These are phyloP conservation scores for Rhaphigaster nebulosa DNA, from an alignment of 2,888 invertebrate species.

Conservation along the genomic window DNA sequence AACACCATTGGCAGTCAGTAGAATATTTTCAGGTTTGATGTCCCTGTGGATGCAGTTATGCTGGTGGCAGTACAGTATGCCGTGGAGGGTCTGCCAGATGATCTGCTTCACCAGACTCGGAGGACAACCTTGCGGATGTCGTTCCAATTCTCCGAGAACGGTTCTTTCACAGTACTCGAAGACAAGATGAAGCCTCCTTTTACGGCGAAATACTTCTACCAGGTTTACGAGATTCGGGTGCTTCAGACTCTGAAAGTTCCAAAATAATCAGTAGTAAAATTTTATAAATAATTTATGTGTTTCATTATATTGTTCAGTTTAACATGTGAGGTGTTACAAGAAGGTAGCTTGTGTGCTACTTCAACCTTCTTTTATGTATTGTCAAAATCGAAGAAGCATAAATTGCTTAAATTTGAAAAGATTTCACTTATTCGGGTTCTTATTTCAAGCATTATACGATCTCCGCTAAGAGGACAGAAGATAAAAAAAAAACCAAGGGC, in stretches of 20 bases:
- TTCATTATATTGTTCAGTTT: too few relatives aligned
- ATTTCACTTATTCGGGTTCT: too few relatives aligned
- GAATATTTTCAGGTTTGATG: conserved; percentile 98
- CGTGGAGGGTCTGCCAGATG: conserved; percentile 94
- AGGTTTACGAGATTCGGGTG: conserved; percentile 98
- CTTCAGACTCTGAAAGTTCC: conserved; percentile 88
- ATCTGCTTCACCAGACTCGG: conserved; percentile 92
- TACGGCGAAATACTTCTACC: conserved; percentile 96
- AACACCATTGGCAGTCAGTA: conserved; percentile 91
- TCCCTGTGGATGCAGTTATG: conserved; percentile 97
- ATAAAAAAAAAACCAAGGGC: too few relatives aligned
- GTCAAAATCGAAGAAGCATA: too few relatives aligned
- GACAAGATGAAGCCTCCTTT: conserved; percentile 95
- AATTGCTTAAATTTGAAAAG: too few relatives aligned
- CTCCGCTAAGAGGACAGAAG: too few relatives aligned
- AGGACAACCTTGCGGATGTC: conserved; percentile 92
- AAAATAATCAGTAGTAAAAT: conserved; percentile 52
- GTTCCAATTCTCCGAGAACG: conserved; percentile 95
- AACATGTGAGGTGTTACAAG: too few relatives aligned
- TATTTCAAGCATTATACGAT: too few relatives aligned
- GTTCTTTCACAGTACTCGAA: conserved; percentile 99
- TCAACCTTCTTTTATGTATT: too few relatives aligned
- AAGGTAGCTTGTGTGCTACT: too few relatives aligned
- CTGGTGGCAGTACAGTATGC: conserved; percentile 96
- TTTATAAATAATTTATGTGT: background rate